Percentiles rank a stretch among this genome's conserved stretches.
Conservation (phyloP, 2,797 vertebrate genomes). For the Falco berigora region DNA sequence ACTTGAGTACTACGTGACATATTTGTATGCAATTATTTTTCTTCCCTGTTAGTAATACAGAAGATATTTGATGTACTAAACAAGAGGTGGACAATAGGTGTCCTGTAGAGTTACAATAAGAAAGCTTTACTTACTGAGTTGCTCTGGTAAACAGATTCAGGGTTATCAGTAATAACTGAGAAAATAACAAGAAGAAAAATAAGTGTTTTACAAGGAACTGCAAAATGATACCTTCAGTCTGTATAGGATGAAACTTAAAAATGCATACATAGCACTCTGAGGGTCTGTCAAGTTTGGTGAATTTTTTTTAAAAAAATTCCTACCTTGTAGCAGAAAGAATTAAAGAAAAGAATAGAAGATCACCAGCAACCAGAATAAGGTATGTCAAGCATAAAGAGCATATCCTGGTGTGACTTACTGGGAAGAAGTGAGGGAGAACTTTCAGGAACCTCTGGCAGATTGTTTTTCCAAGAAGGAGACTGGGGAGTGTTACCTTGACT, state of each 20-base stretch:
- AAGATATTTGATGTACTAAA: background rate
- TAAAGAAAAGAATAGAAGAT: background rate
- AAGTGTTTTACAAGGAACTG: background rate
- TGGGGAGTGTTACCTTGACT: background rate
- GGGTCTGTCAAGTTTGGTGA: background rate
- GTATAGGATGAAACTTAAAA: background rate
- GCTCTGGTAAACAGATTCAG: background rate
- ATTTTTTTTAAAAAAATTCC: background rate
- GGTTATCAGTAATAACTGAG: background rate
- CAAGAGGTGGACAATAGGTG: background rate
- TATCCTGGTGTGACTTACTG: background rate
- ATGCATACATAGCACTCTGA: background rate
- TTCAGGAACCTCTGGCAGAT: background rate
- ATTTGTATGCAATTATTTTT: background rate
- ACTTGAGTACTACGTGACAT: background rate
- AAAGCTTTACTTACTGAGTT: background rate
- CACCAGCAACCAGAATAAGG: background rate
- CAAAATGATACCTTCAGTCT: background rate
- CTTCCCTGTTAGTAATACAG: background rate
- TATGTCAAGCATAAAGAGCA: background rate
- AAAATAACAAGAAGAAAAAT: background rate
- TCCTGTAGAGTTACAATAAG: background rate
- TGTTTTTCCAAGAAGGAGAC: background rate
- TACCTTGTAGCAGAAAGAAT: background rate
- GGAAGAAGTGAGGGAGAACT: background rate